Evolutionary conservation across 2,113 vertebrate genomes (phyloP).

Genomic region (Tachysurus vachellii): DNA sequence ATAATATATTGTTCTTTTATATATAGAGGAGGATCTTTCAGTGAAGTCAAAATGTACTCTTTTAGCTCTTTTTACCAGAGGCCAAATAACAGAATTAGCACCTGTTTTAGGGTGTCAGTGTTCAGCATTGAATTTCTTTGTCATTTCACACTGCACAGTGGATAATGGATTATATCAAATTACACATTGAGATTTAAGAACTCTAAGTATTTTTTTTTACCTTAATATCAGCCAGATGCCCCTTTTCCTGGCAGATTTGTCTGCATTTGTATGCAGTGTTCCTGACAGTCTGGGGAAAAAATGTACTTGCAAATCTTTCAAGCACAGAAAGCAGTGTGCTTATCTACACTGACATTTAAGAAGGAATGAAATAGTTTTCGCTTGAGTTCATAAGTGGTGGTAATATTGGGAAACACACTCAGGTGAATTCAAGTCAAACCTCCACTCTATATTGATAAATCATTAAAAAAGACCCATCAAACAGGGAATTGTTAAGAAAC

Average conservation of each 20-base stretch:
- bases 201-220: too few relatives aligned
- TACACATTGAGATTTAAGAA: too few relatives aligned
- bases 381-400: conserved; percentile 8
- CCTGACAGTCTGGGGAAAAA: neutral
- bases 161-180: too few relatives aligned
- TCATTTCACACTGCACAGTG: too few relatives aligned
- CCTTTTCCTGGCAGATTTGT: neutral
- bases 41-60: neutral
- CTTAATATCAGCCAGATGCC: conserved; percentile 63
- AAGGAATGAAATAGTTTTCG: neutral
- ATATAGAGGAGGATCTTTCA: neutral
- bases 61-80: too few relatives aligned
- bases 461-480: conserved; percentile 23
- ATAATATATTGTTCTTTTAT: too few relatives aligned
- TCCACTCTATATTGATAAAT: conserved; percentile 37
- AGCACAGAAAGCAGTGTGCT: neutral
- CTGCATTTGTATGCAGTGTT: conserved; percentile 15
- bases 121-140: too few relatives aligned
- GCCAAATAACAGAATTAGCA: too few relatives aligned
- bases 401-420: conserved; percentile 30
- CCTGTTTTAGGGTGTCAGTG: too few relatives aligned
- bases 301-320: conserved; percentile 10
- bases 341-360: conserved; percentile 22
- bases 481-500: conserved; percentile 39
- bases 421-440: conserved; percentile 41